A percentile compares a stretch with the other conserved stretches of the same genome.
phyloP scores from a whole-genome alignment of 1,140 invertebrate species.

The Polyergus mexicanus region DNA sequence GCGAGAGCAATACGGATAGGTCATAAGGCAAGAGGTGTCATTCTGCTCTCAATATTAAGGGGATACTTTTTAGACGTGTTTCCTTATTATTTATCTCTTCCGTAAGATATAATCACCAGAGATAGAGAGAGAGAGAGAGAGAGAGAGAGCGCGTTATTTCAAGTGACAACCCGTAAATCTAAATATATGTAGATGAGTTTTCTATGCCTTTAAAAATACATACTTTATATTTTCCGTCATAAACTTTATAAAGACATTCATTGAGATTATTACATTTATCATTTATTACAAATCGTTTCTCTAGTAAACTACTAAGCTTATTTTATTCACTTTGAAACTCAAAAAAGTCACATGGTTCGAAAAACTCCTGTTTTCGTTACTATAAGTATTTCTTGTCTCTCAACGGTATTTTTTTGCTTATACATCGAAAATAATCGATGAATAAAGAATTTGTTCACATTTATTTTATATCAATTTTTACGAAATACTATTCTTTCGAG shows the following conservation, averaged over 20 bases:
- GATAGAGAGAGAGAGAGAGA: too few species aligned
- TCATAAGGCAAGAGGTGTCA: constrained; percentile 83
- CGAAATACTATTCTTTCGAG: background rate
- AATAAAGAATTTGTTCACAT: background rate
- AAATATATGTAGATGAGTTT: background rate
- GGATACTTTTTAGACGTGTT: constrained; percentile 20
- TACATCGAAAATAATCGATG: background rate
- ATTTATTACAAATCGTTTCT: background rate
- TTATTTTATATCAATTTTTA: background rate
- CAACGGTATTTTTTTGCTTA: background rate
- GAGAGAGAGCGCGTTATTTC: background rate
- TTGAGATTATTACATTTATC: background rate
- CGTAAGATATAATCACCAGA: background rate
- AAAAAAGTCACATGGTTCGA: background rate
- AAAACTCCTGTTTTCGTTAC: background rate
- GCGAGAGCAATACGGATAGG: constrained; percentile 74
- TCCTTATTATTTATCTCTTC: constrained; percentile 45
- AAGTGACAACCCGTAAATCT: background rate
- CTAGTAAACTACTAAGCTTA: background rate
- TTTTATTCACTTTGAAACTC: background rate
- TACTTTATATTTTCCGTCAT: background rate
- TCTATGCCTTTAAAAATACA: background rate
- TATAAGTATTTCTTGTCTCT: background rate
- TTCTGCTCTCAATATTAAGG: constrained; percentile 71
- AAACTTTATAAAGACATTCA: background rate